These are phyloP conservation scores for Holcopasites calliopsidis DNA, from an alignment of 1,140 invertebrate genomes.

Conservation along the genomic window DNA sequence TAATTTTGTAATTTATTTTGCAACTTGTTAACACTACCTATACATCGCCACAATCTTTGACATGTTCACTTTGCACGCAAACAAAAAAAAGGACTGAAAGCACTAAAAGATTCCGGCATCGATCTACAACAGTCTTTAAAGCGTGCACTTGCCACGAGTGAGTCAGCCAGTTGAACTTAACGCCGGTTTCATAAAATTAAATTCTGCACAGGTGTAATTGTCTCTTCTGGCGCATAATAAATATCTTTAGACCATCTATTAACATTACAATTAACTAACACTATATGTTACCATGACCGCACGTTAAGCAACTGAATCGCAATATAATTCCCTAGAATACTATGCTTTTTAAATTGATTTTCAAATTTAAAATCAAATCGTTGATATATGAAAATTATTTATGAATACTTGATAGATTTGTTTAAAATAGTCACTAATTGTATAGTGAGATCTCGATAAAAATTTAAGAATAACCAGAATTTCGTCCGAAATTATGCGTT, in stretches of 20 bases:
- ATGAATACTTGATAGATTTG: too few species aligned
- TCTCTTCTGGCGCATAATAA: neutral
- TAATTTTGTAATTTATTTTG: constrained; percentile 20
- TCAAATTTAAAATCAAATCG: too few species aligned
- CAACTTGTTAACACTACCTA: constrained; percentile 41
- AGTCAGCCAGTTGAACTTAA: too few species aligned
- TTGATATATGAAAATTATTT: too few species aligned
- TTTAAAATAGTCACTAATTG: too few species aligned
- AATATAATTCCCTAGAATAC: neutral
- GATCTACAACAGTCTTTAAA: constrained; percentile 1
- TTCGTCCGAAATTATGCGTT: too few species aligned
- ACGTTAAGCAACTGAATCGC: neutral
- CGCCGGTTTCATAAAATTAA: constrained; percentile 2
- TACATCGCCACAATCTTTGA: constrained; percentile 41
- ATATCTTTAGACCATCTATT: neutral
- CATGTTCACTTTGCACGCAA: constrained; percentile 41
- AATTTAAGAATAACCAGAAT: too few species aligned
- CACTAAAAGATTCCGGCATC: constrained; percentile 27
- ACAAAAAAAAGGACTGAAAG: constrained; percentile 40
- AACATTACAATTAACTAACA: too few species aligned
- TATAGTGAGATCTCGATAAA: too few species aligned
- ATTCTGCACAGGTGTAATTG: neutral
- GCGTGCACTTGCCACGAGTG: neutral
- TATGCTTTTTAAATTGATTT: neutral
- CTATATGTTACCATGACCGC: neutral